Evolutionary conservation across 2,888 invertebrate genomes (phyloP).

Genomic region (Napeogenes sylphis): DNA sequence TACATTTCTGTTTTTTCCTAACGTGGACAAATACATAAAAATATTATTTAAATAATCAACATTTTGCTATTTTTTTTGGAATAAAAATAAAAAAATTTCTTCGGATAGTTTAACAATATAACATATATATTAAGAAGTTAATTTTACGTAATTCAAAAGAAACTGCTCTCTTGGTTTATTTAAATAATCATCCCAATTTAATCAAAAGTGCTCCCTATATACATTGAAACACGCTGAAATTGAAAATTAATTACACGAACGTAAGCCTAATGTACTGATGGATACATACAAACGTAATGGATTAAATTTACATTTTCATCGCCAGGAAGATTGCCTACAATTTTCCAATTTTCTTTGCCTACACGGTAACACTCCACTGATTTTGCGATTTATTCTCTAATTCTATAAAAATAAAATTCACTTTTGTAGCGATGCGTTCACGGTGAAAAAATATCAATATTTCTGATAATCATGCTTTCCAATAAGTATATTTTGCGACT

Average conservation of each 20-base stretch:
- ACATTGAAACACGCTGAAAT: neutral
- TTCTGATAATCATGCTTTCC: slow-evolving; percentile 19
- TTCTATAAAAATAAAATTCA: slow-evolving; percentile 5
- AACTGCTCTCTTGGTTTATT: no score
- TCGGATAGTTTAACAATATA: no score
- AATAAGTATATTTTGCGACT: slow-evolving; percentile 18
- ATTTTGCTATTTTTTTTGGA: no score
- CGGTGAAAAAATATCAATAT: slow-evolving; percentile 22
- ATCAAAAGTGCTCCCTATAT: no score
- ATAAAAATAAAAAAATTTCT: no score
- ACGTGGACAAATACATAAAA: no score
- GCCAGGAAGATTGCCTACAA: slow-evolving; percentile 34
- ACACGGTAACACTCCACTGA: slow-evolving; percentile 10
- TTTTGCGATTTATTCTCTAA: slow-evolving; percentile 13
- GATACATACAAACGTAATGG: slow-evolving; percentile 34
- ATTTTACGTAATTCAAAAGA: no score
- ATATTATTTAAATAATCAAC: no score
- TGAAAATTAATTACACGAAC: slow-evolving; percentile 22
- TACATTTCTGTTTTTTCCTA: no score
- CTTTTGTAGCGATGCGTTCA: neutral
- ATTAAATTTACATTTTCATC: slow-evolving; percentile 38
- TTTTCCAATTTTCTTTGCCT: slow-evolving; percentile 36
- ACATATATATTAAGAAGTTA: no score
- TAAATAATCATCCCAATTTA: no score
- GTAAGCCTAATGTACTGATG: slow-evolving; percentile 20